Evolutionary conservation across 2,113 vertebrate genomes (phyloP).

Genomic region (Semicossyphus pulcher): DNA sequence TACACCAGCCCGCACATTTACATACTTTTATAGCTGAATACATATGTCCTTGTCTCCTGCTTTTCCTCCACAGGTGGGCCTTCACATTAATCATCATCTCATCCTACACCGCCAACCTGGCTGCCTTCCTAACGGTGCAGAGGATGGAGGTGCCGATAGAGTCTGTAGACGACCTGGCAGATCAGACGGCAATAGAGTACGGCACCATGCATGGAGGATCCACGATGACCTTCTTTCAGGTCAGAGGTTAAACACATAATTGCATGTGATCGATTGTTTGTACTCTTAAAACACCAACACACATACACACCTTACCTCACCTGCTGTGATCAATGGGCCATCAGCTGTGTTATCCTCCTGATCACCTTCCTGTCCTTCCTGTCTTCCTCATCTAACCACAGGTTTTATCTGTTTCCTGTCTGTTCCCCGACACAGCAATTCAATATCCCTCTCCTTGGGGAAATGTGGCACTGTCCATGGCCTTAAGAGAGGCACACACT

Average conservation of each 20-base stretch:
- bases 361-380: constrained; percentile 60
- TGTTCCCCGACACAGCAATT: constrained; percentile 56
- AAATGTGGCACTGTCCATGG: constrained; percentile 30
- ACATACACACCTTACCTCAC: constrained; percentile 4
- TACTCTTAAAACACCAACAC: background rate
- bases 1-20: constrained; percentile 26
- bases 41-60: constrained; percentile 51
- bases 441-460: constrained; percentile 62
- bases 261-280: constrained; percentile 36
- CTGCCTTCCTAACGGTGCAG: constrained; percentile 96
- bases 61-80: constrained; percentile 89
- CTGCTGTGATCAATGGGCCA: constrained; percentile 58
- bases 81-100: constrained; percentile 99
- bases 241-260: constrained; percentile 73
- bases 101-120: constrained; percentile 98
- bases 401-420: constrained; percentile 72
- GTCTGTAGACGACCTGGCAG: constrained; percentile 96
- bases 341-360: constrained; percentile 60
- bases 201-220: constrained; percentile 98
- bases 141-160: constrained; percentile 98
- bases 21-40: constrained; percentile 53
- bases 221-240: constrained; percentile 99
- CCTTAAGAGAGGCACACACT: constrained; percentile 22
- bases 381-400: constrained; percentile 34
- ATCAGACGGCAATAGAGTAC: constrained; percentile 97